These are phyloP conservation scores for Sinohyriopsis cumingii DNA, from an alignment of 2,888 invertebrate genomes.

Conservation along the genomic window DNA sequence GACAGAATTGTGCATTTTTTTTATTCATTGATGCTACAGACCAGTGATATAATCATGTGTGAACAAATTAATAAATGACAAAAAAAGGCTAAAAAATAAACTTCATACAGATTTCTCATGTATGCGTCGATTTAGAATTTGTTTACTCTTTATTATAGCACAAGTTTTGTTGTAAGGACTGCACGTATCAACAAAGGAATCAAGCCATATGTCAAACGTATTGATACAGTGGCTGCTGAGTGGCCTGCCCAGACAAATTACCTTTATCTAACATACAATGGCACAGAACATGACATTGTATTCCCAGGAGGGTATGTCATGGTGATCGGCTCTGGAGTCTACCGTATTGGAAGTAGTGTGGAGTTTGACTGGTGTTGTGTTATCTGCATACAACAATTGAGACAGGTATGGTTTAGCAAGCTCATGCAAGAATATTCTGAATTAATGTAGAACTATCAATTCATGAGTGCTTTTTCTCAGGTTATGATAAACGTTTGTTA, in stretches of 20 bases:
- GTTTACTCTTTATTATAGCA: constrained; percentile 75
- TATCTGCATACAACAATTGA: constrained; percentile 79
- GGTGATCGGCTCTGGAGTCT: constrained; percentile 83
- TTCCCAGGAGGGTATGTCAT: constrained; percentile 72
- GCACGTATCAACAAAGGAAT: constrained; percentile 56
- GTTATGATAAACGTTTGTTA: no score
- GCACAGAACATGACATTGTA: constrained; percentile 71
- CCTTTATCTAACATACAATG: constrained; percentile 98
- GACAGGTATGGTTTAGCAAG: background rate
- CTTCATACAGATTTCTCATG: no score
- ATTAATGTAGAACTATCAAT: background rate
- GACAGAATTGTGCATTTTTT: no score
- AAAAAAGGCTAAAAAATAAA: no score
- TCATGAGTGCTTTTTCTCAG: no score
- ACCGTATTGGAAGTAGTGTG: constrained; percentile 85
- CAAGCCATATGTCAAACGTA: constrained; percentile 85
- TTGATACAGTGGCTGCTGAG: constrained; percentile 99
- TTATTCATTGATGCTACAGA: no score
- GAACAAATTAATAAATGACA: no score
- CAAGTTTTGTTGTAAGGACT: constrained; percentile 79
- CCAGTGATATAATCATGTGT: no score
- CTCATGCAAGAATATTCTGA: background rate
- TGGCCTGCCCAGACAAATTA: constrained; percentile 99
- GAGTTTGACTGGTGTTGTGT: constrained; percentile 99
- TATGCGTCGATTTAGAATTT: no score